Percentiles rank a stretch among this genome's conserved stretches.
phyloP scores from a whole-genome alignment of 2,888 invertebrate species.

The Psococerastis gibbosa region DNA sequence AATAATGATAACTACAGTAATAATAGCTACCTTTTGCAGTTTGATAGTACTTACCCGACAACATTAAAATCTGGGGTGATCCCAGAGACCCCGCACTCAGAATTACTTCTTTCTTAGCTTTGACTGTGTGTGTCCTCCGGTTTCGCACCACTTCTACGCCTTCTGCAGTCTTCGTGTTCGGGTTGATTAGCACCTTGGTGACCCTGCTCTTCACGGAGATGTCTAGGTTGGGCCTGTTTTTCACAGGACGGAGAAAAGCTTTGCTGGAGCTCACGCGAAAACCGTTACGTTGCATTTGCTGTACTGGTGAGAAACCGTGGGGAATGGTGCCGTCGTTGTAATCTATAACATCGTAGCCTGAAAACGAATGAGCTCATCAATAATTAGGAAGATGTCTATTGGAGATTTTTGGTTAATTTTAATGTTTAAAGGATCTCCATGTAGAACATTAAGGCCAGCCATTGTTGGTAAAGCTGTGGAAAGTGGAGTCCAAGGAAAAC shows the following conservation, averaged over 20 bases:
- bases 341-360: conserved; percentile 31
- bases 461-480: too few species aligned
- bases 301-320: conserved; percentile 32
- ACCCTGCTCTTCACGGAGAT: conserved; percentile 21
- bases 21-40: too few species aligned
- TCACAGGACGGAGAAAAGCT: conserved; percentile 34
- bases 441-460: background rate
- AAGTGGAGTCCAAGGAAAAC: too few species aligned
- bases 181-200: conserved; percentile 23
- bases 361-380: conserved; percentile 13
- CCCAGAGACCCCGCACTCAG: conserved; percentile 58
- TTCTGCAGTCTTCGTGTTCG: conserved; percentile 24
- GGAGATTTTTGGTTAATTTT: background rate
- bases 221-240: conserved; percentile 22
- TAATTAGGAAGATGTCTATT: background rate
- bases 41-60: conserved; percentile 37
- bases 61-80: conserved; percentile 50
- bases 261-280: conserved; percentile 31
- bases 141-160: conserved; percentile 29
- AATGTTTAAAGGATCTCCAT: background rate
- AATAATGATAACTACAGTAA: too few species aligned
- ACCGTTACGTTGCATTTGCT: conserved; percentile 32
- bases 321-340: conserved; percentile 27
- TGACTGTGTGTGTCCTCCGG: conserved; percentile 21
- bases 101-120: conserved; percentile 37